Percentiles rank a stretch among this genome's conserved stretches.
phyloP scores from a whole-genome alignment of 2,113 vertebrate species.

The Cettia cetti region DNA sequence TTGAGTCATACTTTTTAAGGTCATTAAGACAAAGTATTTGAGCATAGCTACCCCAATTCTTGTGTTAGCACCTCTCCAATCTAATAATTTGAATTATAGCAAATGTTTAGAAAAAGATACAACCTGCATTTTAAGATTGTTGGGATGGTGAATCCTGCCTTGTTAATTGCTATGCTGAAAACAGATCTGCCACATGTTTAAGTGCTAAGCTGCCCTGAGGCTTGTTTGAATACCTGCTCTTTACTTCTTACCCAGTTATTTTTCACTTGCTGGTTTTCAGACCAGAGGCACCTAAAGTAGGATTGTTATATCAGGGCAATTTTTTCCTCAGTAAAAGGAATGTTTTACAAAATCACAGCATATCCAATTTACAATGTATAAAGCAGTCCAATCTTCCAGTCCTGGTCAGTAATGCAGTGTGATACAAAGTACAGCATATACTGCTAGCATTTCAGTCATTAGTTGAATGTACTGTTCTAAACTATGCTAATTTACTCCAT shows the following conservation, averaged over 20 bases:
- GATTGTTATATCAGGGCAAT: not conserved
- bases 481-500: not conserved
- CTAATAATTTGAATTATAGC: not conserved
- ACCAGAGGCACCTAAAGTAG: not conserved
- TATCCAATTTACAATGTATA: not conserved
- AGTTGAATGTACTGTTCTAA: not conserved
- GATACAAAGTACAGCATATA: not conserved
- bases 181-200: not conserved
- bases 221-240: conserved; percentile 45
- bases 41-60: not conserved
- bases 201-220: conserved; percentile 29
- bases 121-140: not conserved
- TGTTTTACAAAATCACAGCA: not conserved
- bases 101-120: not conserved
- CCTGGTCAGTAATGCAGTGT: not conserved
- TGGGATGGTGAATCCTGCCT: not conserved
- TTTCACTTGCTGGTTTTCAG: not conserved
- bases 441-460: not conserved
- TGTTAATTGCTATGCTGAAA: conserved; percentile 34
- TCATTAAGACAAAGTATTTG: not conserved
- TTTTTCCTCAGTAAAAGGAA: not conserved
- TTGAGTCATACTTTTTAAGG: not conserved
- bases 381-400: not conserved
- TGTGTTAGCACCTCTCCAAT: not conserved
- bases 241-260: not conserved